Conservation (phyloP, 23 tunicate species). For the Phallusia fumigata region DNA sequence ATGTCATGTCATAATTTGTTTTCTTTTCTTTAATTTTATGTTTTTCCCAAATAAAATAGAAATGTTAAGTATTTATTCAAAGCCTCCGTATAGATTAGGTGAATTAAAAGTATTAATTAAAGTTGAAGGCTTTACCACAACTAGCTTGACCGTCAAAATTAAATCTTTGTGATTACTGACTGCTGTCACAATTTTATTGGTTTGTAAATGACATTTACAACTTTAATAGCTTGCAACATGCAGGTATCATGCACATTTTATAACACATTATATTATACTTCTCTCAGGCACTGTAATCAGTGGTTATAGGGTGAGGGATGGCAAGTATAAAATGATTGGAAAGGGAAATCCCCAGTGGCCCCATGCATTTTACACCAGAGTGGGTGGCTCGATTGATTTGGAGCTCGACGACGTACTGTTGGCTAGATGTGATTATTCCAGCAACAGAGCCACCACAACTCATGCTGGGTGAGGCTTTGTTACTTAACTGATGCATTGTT, state of each 20-base stretch:
- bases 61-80: too few relatives aligned
- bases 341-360: constrained; percentile 99
- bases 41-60: too few relatives aligned
- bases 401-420: constrained; percentile 53
- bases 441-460: constrained; percentile 25
- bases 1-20: too few relatives aligned
- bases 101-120: too few relatives aligned
- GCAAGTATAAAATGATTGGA: constrained; percentile 79
- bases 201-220: not conserved
- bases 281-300: constrained; percentile 74
- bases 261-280: not conserved
- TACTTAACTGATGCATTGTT: too few relatives aligned
- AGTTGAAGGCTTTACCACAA: too few relatives aligned
- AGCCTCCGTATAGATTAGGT: too few relatives aligned
- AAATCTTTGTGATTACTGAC: too few relatives aligned
- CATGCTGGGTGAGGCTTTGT: constrained; percentile 56
- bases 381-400: constrained; percentile 76
- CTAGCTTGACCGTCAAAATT: too few relatives aligned
- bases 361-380: constrained; percentile 91
- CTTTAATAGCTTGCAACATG: not conserved
- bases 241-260: not conserved
- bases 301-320: constrained; percentile 71
- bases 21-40: too few relatives aligned
- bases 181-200: not conserved
- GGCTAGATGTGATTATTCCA: constrained; percentile 71